Evolutionary conservation across 2,888 invertebrate species (phyloP), one percentile per base, ranked within the genome.

Genomic region (Xanthorhoe designata): DNA sequence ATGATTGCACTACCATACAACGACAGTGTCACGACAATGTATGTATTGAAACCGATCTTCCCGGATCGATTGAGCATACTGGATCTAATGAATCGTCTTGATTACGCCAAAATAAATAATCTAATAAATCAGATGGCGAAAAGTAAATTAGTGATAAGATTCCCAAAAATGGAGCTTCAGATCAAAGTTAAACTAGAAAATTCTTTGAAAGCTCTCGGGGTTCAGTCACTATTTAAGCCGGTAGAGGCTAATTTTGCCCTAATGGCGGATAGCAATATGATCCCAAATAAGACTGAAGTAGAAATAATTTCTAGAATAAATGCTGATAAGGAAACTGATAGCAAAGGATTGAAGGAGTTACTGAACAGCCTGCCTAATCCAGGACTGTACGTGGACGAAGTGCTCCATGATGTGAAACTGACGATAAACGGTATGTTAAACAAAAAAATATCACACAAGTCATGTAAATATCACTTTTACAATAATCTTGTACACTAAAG

Each of bases 121-220:
- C 73, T 95, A 42, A 94, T 95, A 15, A 81, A 78, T 13, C 87
- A 87, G 59, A 93, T 94, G 79, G 81, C 76, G 1, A 86, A 85
- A 32, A 88, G 88, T 6, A 88, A 94, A 6, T 92, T 95, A 29
- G 87, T 96, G 1, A 82, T 96, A 0, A 89, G 95, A 38, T 92
- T 96, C 42, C 97, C 97, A 0, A 96, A 96, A 83, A 96, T 97
- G 95, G 95, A 95, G 74, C 86, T 97, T 1, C 94, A 95, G 68
- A 95, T 92, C 54, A 94, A 92, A 0, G 75, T 94, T 2, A 92
- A 94, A 71, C 82, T 97, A 50, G 95, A 94, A 64, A 70, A 88
- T 0, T 77, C 94, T 0, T 85, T 97, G 3, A 84, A 94, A 70
- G 79, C 83, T 2, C 80, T 97, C 64, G 96, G 96, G 0, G 80